Percentiles rank a stretch among this genome's conserved stretches.
Evolutionary conservation across 2,797 vertebrate species (phyloP).

Genomic region (Oophaga sylvatica): DNA sequence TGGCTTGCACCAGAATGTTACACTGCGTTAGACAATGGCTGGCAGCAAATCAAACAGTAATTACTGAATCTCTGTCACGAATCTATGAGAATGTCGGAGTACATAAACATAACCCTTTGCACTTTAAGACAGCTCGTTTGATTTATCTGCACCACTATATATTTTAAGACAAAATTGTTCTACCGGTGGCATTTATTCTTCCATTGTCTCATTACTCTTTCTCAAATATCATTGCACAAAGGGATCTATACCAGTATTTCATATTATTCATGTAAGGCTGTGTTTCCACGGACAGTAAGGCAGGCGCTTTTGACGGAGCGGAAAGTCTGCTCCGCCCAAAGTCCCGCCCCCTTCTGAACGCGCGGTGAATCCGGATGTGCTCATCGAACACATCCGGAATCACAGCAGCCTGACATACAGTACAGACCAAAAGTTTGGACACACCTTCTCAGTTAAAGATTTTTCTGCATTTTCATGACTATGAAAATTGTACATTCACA

Average conservation of each 20-base stretch:
- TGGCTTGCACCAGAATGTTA: conserved; percentile 12
- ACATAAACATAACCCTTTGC: conserved; percentile 46
- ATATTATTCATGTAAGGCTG: too few species aligned
- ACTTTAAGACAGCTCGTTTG: conserved; percentile 11
- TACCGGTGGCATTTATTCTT: neutral
- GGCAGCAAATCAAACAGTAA: conserved; percentile 45
- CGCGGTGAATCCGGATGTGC: too few species aligned
- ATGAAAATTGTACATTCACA: too few species aligned
- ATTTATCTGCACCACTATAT: conserved; percentile 2
- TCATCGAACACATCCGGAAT: too few species aligned
- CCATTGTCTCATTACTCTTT: conserved; percentile 26
- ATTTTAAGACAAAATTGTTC: conserved; percentile 9
- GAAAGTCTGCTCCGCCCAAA: too few species aligned
- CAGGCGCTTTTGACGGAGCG: too few species aligned
- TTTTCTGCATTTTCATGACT: too few species aligned
- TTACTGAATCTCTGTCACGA: conserved; percentile 36
- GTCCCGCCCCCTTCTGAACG: too few species aligned
- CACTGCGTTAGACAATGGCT: conserved; percentile 44
- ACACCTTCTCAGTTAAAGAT: too few species aligned
- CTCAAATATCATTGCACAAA: neutral
- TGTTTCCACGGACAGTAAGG: too few species aligned
- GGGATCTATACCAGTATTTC: neutral
- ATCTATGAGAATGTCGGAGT: conserved; percentile 28
- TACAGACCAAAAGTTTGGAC: too few species aligned
- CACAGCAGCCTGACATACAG: too few species aligned